phyloP scores from a whole-genome alignment of 2,888 invertebrate species.

The Spialia ferax region DNA sequence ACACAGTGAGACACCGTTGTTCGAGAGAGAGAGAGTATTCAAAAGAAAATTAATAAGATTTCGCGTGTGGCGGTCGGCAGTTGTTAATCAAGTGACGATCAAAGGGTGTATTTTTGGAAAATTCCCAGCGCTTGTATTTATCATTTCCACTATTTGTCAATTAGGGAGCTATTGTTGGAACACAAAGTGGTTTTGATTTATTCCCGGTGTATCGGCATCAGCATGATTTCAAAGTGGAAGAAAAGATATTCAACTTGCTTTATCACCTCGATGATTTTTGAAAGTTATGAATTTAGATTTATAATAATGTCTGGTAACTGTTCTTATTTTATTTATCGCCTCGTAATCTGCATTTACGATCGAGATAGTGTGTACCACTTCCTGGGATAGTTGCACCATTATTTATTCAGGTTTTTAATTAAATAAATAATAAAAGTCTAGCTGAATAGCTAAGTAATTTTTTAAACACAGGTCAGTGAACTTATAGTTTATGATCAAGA shows the following conservation, averaged over 20 bases:
- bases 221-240: constrained; percentile 46
- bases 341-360: constrained; percentile 20
- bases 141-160: constrained; percentile 86
- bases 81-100: constrained; percentile 82
- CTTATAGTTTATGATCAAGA: background rate
- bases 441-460: background rate
- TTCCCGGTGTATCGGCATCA: constrained; percentile 62
- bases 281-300: constrained; percentile 32
- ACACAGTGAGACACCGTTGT: background rate
- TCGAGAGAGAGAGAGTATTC: constrained; percentile 71
- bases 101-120: constrained; percentile 82
- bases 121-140: constrained; percentile 79
- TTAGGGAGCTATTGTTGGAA: constrained; percentile 82
- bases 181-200: constrained; percentile 79
- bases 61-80: constrained; percentile 70
- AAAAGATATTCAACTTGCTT: constrained; percentile 35
- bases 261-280: constrained; percentile 35
- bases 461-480: background rate
- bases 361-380: background rate
- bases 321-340: constrained; percentile 22
- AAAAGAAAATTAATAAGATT: constrained; percentile 84
- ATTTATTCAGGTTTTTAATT: constrained; percentile 21
- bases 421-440: constrained; percentile 4
- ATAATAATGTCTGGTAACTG: constrained; percentile 16
- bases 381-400: constrained; percentile 13